A percentile compares a stretch with the other conserved stretches of the same genome.
Evolutionary conservation across 1,140 invertebrate genomes (phyloP).

Genomic region (Penaeus vannamei): DNA sequence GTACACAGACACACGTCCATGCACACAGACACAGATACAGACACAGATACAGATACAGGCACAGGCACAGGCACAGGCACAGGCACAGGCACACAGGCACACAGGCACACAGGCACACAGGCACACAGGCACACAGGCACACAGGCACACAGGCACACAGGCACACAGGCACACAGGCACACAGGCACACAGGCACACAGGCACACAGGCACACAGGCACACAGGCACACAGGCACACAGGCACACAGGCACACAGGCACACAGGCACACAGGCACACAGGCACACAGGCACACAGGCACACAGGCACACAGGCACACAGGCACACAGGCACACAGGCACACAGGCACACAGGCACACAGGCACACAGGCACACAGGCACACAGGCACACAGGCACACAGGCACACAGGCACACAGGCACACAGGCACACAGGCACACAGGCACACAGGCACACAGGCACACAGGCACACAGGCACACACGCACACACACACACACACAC

Average conservation of each 20-base stretch:
- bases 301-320: not conserved
- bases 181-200: not conserved
- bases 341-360: not conserved
- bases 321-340: not conserved
- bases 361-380: not conserved
- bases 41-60: not conserved
- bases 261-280: not conserved
- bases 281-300: not conserved
- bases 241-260: too few relatives aligned
- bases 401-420: not conserved
- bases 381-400: not conserved
- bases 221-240: not conserved
- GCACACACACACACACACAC: slow-evolving; percentile 11
- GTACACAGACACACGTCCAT: not conserved
- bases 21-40: not conserved
- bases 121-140: not conserved
- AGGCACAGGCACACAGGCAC: not conserved
- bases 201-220: too few relatives aligned
- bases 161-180: too few relatives aligned
- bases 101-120: not conserved
- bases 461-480: not conserved
- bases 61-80: not conserved
- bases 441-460: not conserved
- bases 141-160: not conserved
- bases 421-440: not conserved